These are phyloP conservation scores for Heliopora coerulea DNA, from an alignment of 92 coral and sea anemone species.

Conservation along the genomic window DNA sequence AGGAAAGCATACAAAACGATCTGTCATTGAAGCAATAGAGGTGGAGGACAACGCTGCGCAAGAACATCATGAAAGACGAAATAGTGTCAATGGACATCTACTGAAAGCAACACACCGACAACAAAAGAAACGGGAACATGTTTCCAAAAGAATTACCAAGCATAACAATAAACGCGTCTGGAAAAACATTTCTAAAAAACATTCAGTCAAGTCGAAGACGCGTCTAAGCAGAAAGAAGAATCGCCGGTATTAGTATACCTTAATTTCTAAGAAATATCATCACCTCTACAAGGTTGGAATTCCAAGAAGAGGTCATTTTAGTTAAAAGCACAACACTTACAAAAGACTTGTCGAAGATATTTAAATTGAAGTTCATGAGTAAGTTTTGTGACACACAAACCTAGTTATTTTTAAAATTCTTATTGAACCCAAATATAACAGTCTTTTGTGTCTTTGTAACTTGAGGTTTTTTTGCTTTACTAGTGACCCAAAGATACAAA, in stretches of 20 bases:
- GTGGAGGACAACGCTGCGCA: not conserved
- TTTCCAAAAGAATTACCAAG: not conserved
- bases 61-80: not conserved
- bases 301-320: not conserved
- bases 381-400: not conserved
- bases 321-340: not conserved
- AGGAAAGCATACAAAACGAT: conserved; percentile 19
- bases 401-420: not conserved
- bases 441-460: too few species aligned
- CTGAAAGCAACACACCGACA: not conserved
- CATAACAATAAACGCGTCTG: not conserved
- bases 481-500: too few species aligned
- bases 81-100: not conserved
- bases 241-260: conserved; percentile 4
- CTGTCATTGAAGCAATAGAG: conserved; percentile 23
- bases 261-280: not conserved
- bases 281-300: not conserved
- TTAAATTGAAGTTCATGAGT: not conserved
- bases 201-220: not conserved
- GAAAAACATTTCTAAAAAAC: conserved; percentile 29
- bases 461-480: too few species aligned
- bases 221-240: conserved; percentile 9
- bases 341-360: not conserved
- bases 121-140: not conserved
- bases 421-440: too few species aligned